Conservation (phyloP, 2,113 vertebrate genomes). For the Ctenomys sociabilis region DNA sequence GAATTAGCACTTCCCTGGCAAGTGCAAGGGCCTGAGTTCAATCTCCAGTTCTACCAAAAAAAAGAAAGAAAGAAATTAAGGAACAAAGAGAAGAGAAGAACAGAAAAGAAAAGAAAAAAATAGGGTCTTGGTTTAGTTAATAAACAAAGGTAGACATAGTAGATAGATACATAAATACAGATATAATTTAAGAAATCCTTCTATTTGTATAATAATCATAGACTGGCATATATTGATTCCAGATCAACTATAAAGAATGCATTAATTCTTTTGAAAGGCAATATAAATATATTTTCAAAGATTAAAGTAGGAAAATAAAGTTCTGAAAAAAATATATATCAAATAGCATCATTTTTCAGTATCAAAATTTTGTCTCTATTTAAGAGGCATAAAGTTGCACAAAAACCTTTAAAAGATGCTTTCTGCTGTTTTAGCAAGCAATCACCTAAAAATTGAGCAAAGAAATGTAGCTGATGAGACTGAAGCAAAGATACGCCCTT, state of each 20-base stretch:
- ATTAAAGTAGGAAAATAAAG: neutral
- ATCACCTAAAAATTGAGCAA: neutral
- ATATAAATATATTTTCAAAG: neutral
- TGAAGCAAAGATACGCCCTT: neutral
- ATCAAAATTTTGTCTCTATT: neutral
- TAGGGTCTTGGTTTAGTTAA: conserved; percentile 16
- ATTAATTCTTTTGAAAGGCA: neutral
- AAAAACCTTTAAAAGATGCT: neutral
- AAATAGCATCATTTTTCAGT: neutral
- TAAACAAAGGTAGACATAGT: neutral
- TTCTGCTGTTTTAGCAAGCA: neutral
- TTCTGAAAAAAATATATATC: neutral
- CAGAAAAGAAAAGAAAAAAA: no score
- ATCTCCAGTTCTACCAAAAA: no score
- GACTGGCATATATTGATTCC: neutral
- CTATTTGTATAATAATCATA: neutral
- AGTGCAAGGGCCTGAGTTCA: no score
- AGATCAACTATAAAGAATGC: neutral
- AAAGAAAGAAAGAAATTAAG: no score
- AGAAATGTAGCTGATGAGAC: neutral
- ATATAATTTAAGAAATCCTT: neutral
- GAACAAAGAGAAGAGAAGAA: no score
- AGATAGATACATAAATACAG: neutral
- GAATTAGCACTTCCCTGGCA: no score
- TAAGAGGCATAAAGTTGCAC: neutral